Evolutionary conservation across 2,113 vertebrate species (phyloP).

Genomic region (Poecile atricapillus): DNA sequence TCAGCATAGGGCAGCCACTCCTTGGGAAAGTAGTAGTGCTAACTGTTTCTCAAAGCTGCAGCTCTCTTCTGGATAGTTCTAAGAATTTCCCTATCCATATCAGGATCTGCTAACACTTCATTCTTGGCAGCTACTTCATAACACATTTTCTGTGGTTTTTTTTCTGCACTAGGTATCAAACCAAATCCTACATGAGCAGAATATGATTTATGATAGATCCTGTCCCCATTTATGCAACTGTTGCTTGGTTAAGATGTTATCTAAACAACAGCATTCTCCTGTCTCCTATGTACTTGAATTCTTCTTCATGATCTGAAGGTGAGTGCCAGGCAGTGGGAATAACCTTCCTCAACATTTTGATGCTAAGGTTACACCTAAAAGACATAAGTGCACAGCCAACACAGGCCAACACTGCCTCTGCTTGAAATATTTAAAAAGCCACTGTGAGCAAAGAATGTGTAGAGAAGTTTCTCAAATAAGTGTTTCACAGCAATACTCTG

Average conservation of each 20-base stretch:
- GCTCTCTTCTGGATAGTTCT: not conserved
- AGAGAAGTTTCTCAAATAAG: not conserved
- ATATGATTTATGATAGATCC: not conserved
- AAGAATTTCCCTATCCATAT: not conserved
- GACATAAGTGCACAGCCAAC: not conserved
- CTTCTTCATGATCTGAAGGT: not conserved
- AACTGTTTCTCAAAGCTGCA: not conserved
- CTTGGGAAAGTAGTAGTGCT: not conserved
- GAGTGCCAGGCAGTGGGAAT: not conserved
- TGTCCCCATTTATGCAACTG: not conserved
- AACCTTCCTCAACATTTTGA: not conserved
- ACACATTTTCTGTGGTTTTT: not conserved
- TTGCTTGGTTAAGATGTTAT: not conserved
- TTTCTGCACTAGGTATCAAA: not conserved
- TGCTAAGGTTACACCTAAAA: not conserved
- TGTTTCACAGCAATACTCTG: not conserved
- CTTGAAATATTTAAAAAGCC: not conserved
- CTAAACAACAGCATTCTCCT: not conserved
- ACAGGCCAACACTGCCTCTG: not conserved
- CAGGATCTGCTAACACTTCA: not conserved
- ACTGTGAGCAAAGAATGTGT: not conserved
- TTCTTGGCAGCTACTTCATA: not conserved
- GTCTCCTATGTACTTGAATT: not conserved
- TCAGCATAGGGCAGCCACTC: not conserved
- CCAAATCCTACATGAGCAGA: not conserved